Evolutionary conservation across 2,113 vertebrate genomes (phyloP).

Genomic region (Urocolius indicus): DNA sequence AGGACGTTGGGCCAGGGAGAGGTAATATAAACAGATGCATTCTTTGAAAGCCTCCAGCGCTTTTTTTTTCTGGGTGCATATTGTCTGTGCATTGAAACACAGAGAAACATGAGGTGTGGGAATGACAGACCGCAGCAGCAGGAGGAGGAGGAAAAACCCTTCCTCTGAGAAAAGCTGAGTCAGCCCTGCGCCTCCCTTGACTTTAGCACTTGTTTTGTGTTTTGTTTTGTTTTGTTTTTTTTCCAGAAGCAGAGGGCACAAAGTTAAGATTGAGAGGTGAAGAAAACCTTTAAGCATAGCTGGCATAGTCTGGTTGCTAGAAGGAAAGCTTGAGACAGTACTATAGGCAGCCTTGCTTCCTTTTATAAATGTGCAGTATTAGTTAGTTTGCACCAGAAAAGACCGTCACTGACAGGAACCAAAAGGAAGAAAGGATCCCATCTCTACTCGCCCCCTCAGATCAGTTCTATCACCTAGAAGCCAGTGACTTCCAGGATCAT

Average conservation of each 20-base stretch:
- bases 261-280: not conserved
- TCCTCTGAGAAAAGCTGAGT: not conserved
- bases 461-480: not conserved
- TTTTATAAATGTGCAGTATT: not conserved
- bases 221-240: too few species aligned
- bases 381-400: not conserved
- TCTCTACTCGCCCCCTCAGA: not conserved
- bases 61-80: not conserved
- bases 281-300: not conserved
- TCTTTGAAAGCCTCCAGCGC: not conserved
- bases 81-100: not conserved
- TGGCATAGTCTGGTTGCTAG: not conserved
- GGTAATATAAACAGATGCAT: slow-evolving; percentile 45
- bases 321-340: not conserved
- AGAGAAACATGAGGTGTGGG: not conserved
- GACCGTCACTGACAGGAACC: not conserved
- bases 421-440: not conserved
- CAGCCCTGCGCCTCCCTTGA: not conserved
- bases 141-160: not conserved
- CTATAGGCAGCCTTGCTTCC: not conserved
- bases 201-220: not conserved
- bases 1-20: slow-evolving; percentile 26
- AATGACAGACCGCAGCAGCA: not conserved
- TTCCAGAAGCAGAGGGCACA: not conserved
- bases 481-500: not conserved